Percentiles rank a stretch among this genome's conserved stretches.
These are phyloP conservation scores for Eustalomyia histrio DNA, from an alignment of 2,888 invertebrate genomes.

Conservation along the genomic window DNA sequence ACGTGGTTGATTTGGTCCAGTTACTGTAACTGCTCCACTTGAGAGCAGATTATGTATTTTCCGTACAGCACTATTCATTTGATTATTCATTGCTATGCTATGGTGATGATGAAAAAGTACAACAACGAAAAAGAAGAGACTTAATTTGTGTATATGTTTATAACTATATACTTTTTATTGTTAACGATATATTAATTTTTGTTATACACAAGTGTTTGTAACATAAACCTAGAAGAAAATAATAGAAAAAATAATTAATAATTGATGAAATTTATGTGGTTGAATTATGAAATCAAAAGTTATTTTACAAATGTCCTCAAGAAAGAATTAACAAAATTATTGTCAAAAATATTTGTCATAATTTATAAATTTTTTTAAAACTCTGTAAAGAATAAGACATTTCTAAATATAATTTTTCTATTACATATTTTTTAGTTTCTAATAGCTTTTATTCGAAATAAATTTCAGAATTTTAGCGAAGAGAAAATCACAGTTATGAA, in stretches of 20 bases:
- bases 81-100: conserved; percentile 73
- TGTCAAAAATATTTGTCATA: too few species aligned
- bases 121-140: neutral
- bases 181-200: neutral
- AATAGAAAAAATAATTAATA: neutral
- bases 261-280: neutral
- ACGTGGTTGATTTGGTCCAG: conserved; percentile 79
- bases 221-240: conserved; percentile 4
- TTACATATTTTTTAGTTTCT: too few species aligned
- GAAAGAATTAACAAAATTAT: too few species aligned
- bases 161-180: neutral
- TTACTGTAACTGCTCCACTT: conserved; percentile 79
- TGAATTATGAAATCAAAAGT: neutral
- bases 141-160: neutral
- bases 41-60: conserved; percentile 79
- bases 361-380: too few species aligned
- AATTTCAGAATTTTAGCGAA: too few species aligned
- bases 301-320: too few species aligned
- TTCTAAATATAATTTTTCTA: too few species aligned
- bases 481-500: too few species aligned
- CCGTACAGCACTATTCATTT: conserved; percentile 78
- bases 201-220: neutral
- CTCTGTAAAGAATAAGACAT: too few species aligned
- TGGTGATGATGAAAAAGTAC: neutral
- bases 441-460: too few species aligned